Base-by-base conservation (phyloP, 2,113 vertebrate genomes). In the Pao palembangensis region DNA sequence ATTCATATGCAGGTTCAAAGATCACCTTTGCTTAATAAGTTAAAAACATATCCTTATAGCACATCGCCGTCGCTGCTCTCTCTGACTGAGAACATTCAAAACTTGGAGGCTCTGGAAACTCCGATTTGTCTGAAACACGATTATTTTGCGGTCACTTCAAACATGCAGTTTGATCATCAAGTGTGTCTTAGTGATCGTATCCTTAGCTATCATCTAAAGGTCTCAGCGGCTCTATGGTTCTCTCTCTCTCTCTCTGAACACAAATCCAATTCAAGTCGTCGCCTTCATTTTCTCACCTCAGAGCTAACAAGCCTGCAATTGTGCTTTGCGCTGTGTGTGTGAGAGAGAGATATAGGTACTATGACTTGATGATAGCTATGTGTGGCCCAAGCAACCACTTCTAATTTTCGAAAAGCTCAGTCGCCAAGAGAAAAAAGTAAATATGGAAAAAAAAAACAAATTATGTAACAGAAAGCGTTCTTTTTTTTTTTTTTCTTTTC, bases 191-290 rank as follows among this genome's bases (percentile, higher is more conserved):
- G 21, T 23, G 21, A 23, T 23, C 21, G 3, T 23, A 2, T 23
- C 21, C 25, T 28, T 7, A 5, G 25, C 44, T 47, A 47, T 4
- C 15, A 71, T 28, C 48, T 20, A 8, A 49, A 18, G 51, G 20
- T 75, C 65, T 81, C 71, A 71, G 71, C 61, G 18, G 20, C 14
- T n/a, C 19, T 19, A 44, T 12, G 54, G 28, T 52, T 1, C 5
- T 60, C 67, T 55, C 17, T 67, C 59, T 56, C 34, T 73, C 56
- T 75, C 76, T 72, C 78, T 73, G 72, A 34, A 74, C 50, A 51
- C 61, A 61, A 71, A 67, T 55, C 51, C 58, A 61, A 34, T 67
- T 68, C 41, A 55, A 49, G 43, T 54, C 34, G 57, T 46, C 62
- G 50, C 58, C 28, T 71, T 56, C 0, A 15, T 60, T 16, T 51